phyloP scores from a whole-genome alignment of 2,113 vertebrate genomes.

The Serilophus lunatus region DNA sequence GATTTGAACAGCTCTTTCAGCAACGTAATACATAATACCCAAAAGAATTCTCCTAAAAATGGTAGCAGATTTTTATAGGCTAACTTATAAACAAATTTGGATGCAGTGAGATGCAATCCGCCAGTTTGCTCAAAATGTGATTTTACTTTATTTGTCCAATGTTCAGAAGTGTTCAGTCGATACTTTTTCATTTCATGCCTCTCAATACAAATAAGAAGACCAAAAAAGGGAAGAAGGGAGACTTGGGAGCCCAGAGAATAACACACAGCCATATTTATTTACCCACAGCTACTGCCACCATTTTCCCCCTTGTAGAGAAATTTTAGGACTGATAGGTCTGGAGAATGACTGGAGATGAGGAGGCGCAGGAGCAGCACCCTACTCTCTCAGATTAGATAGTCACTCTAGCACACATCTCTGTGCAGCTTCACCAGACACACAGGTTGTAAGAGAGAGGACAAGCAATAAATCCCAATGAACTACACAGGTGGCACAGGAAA shows the following conservation, averaged over 20 bases:
- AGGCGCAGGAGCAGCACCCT: background rate
- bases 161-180: background rate
- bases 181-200: background rate
- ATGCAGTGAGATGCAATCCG: background rate
- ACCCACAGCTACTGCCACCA: background rate
- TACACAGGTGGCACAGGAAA: background rate
- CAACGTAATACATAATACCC: background rate
- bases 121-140: background rate
- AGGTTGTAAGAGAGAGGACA: background rate
- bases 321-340: background rate
- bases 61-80: background rate
- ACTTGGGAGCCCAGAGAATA: background rate
- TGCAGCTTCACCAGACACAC: background rate
- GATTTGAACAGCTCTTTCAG: slow-evolving; percentile 1
- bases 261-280: background rate
- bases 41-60: background rate
- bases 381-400: background rate
- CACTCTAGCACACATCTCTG: background rate
- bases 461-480: background rate
- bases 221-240: background rate
- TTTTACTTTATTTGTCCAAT: background rate
- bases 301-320: background rate
- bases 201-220: background rate
- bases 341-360: background rate
- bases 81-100: background rate